Evolutionary conservation across 92 coral and sea anemone genomes (phyloP), one percentile per base, ranked within the genome.

Genomic region (Isaurus tuberculatus): DNA sequence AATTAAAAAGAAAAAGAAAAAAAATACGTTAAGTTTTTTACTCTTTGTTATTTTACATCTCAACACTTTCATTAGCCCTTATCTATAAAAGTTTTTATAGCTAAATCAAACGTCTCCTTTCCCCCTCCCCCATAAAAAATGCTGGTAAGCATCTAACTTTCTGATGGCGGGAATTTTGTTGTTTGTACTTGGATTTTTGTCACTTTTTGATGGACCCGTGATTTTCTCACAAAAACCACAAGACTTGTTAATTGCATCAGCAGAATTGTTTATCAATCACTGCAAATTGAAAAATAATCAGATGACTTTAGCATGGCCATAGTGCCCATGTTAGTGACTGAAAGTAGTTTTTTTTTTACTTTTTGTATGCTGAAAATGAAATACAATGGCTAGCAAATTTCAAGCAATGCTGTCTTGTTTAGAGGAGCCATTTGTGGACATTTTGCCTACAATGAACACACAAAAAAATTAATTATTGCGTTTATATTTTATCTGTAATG

Each of bases 81-180:
- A 20, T 22, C 8, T 20, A 55, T 2, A 26, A 1, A 8, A 4
- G 26, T 72, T 5, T 72, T 8, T 14, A 27, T 25, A 25, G 14
- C 20, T 14, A 28, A 14, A 46, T 14, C 4, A 34, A 55, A 53
- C n/a, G 5, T 5, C 10, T 22, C 10, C 26, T 46, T 33, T 17
- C 51, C 49, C 20, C 51, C 33, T 26, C 53, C 48, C 34, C 0
- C 53, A 22, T 22, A 33, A 64, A 19, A 15, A 34, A 16, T 32
- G 63, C 23, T 61, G 67, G 51, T 23, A 44, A 25, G 33, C 66
- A 20, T 29, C 80, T 48, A n/a, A 58, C 5, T 77, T 70, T 20
- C 49, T 5, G 14, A 43, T 58, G 82, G 82, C 82, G 82, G 82
- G 82, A 77, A 55, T 31, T 77, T 55, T 28, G 10, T 8, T 77